Evolutionary conservation across 2,888 invertebrate species (phyloP).

Genomic region (Temnothorax unifasciatus): DNA sequence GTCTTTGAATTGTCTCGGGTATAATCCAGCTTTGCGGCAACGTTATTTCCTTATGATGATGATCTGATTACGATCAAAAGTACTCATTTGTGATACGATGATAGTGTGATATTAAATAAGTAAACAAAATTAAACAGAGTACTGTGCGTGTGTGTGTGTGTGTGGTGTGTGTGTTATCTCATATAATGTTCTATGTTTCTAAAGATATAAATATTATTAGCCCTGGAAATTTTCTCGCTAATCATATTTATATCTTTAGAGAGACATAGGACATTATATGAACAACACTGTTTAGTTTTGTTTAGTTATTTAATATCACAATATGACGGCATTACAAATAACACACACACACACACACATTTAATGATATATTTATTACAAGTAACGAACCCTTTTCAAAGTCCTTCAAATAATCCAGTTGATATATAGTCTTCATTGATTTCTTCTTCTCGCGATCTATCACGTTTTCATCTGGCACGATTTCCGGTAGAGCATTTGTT

Average conservation of each 20-base stretch:
- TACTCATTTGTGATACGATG: conserved; percentile 49
- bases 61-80: conserved; percentile 5
- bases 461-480: conserved; percentile 71
- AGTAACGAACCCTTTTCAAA: conserved; percentile 55
- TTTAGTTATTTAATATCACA: neutral
- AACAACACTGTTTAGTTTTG: neutral
- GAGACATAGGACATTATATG: neutral
- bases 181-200: neutral
- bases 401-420: conserved; percentile 71
- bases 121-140: neutral
- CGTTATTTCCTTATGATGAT: neutral
- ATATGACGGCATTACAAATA: conserved; percentile 39
- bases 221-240: neutral
- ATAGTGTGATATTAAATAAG: neutral
- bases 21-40: conserved; percentile 76
- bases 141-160: neutral
- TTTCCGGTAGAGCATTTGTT: conserved; percentile 60
- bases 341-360: neutral
- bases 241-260: neutral
- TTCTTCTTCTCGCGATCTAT: conserved; percentile 74
- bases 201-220: neutral
- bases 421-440: conserved; percentile 71
- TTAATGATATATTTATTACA: neutral
- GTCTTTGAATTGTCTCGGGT: conserved; percentile 77
- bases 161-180: too few species aligned